These are phyloP conservation scores for Boloria euphrosyne DNA, from an alignment of 2,888 invertebrate species.

Conservation along the genomic window DNA sequence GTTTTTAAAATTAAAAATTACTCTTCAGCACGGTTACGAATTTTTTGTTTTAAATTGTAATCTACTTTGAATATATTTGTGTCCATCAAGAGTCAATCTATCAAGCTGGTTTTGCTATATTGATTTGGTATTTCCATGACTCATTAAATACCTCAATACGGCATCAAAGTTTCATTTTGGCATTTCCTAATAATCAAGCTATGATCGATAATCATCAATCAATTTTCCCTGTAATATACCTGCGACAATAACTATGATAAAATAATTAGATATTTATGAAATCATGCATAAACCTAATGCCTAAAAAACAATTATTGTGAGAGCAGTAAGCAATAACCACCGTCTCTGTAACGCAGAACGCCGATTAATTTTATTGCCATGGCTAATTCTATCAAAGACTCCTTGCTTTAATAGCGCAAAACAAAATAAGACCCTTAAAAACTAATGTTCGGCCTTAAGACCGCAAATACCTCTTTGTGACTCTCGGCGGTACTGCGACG, in stretches of 20 bases:
- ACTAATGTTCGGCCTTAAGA: slow-evolving; percentile 80
- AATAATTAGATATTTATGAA: background rate
- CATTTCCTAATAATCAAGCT: too few species aligned
- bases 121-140: too few species aligned
- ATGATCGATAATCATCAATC: background rate
- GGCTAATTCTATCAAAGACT: slow-evolving; percentile 79
- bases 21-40: too few species aligned
- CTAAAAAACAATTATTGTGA: slow-evolving; percentile 34
- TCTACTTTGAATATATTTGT: too few species aligned
- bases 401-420: slow-evolving; percentile 74
- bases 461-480: slow-evolving; percentile 81
- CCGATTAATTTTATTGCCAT: slow-evolving; percentile 77
- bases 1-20: too few species aligned
- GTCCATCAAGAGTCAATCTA: too few species aligned
- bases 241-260: background rate
- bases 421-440: slow-evolving; percentile 81
- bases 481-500: slow-evolving; percentile 65
- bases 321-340: slow-evolving; percentile 38
- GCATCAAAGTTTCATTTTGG: too few species aligned
- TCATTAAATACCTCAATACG: too few species aligned
- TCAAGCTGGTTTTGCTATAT: too few species aligned
- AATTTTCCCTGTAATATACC: background rate
- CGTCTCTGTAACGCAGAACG: slow-evolving; percentile 41
- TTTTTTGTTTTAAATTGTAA: too few species aligned
- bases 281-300: slow-evolving; percentile 9